phyloP scores from a whole-genome alignment of 2,797 vertebrate genomes.

The Pangasius djambal region DNA sequence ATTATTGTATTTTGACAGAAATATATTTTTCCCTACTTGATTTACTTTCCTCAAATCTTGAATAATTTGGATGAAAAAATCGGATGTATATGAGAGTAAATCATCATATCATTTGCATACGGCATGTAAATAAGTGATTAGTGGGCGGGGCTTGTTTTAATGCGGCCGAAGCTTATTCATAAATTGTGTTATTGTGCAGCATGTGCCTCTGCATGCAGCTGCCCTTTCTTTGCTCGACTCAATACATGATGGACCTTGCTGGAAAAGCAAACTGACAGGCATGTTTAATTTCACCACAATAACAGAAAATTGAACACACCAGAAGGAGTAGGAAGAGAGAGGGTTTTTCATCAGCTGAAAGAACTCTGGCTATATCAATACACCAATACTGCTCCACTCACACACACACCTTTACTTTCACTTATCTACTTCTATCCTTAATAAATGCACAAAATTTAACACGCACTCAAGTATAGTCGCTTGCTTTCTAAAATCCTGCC shows the following conservation, averaged over 20 bases:
- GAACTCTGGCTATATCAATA: conserved; percentile 54
- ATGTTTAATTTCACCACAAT: conserved; percentile 71
- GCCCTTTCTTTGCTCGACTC: conserved; percentile 27
- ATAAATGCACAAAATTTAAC: background rate
- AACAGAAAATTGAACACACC: conserved; percentile 66
- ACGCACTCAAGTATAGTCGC: background rate
- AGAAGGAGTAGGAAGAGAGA: conserved; percentile 57
- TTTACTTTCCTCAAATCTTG: background rate
- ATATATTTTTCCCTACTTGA: background rate
- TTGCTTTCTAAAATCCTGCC: background rate
- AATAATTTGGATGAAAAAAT: background rate
- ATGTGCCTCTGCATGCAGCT: conserved; percentile 17
- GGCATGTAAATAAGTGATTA: background rate
- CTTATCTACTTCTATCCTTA: background rate
- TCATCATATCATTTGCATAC: background rate
- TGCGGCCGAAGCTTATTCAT: background rate
- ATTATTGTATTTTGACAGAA: background rate
- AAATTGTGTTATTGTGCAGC: background rate
- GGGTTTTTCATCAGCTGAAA: conserved; percentile 64
- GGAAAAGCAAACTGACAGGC: conserved; percentile 68
- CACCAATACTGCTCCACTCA: background rate
- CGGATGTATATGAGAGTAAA: background rate
- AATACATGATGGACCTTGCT: conserved; percentile 65
- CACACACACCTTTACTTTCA: conserved; percentile 20
- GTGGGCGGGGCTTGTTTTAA: background rate